Base-by-base conservation (phyloP, 2,113 vertebrate species). In the Corythornis vintsioides region DNA sequence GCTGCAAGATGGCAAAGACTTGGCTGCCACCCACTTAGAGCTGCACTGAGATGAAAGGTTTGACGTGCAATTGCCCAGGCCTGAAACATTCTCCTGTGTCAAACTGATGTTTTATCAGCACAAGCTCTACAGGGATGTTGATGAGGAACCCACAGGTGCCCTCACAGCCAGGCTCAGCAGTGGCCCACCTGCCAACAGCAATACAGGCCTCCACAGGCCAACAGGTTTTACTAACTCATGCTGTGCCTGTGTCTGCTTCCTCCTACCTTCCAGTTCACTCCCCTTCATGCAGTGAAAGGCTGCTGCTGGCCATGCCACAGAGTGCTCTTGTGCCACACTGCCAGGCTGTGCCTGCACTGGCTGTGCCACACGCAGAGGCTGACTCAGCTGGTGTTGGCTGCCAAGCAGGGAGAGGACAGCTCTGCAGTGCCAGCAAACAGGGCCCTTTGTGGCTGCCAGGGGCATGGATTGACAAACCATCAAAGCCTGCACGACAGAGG, bases 401-500 rank as follows among this genome's bases (percentile, higher is more conserved):
- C 86, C 90, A 83, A 85, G 63, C 42, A 55, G 40, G 29, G n/a
- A 85, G 48, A 52, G 52, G 40, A 22, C 28, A 76, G 56, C 31
- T 40, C 42, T 31, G 50, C 67, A 78, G 38, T 0, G 2, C 57
- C 31, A 78, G 67, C 29, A 75, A 89, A 77, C 20, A 61, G 13
- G 38, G 26, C 26, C 21, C 48, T 43, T 84, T 84, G 67, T 57
- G 29, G 26, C 48, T 93, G 80, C 61, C 33, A 26, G 42, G 21
- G 73, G 21, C 9, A 17, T 12, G 13, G 81, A 81, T 4, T 71
- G 90, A 96, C 55, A 91, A 92, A 81, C 47, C 75, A 95, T 76
- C 92, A 92, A 83, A 85, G 70, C 40, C 50, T 65, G n/a, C 57
- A 47, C 8, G 81, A 93, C 71, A 96, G 93, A 95, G 79, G 89